phyloP scores from a whole-genome alignment of 2,888 invertebrate species.

The Malthinus flaveolus region DNA sequence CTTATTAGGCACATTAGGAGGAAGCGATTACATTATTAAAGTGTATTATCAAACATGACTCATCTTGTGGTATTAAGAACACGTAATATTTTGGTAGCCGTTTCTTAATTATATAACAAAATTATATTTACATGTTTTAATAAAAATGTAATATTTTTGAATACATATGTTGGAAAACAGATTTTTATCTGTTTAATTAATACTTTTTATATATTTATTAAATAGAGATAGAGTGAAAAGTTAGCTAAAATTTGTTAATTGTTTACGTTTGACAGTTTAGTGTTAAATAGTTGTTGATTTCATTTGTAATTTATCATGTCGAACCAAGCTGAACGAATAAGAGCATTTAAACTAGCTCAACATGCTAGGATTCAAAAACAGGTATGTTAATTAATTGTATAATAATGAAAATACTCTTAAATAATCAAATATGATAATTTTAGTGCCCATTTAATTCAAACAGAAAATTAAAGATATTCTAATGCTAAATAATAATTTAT shows the following conservation, averaged over 20 bases:
- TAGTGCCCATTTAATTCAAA: too few species aligned
- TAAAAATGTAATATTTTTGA: background rate
- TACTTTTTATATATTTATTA: background rate
- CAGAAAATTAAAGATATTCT: too few species aligned
- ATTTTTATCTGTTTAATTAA: background rate
- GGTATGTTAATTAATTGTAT: constrained; percentile 35
- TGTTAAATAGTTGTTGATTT: constrained; percentile 8
- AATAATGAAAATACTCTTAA: too few species aligned
- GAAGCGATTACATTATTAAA: constrained; percentile 24
- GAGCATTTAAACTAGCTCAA: constrained; percentile 39
- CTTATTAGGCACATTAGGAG: constrained; percentile 17
- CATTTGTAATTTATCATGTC: constrained; percentile 24
- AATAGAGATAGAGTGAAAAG: constrained; percentile 20
- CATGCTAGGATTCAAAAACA: constrained; percentile 43
- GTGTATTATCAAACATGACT: constrained; percentile 24
- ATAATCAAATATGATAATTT: too few species aligned
- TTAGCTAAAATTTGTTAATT: constrained; percentile 24
- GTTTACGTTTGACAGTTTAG: constrained; percentile 23
- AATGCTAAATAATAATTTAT: too few species aligned
- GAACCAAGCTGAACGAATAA: constrained; percentile 32
- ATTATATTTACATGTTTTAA: background rate
- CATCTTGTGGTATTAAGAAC: constrained; percentile 15
- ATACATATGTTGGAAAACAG: background rate
- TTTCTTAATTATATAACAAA: constrained; percentile 7
- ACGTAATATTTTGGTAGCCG: constrained; percentile 12